phyloP scores from a whole-genome alignment of 2,888 invertebrate species.

The Gastrophysa polygoni region DNA sequence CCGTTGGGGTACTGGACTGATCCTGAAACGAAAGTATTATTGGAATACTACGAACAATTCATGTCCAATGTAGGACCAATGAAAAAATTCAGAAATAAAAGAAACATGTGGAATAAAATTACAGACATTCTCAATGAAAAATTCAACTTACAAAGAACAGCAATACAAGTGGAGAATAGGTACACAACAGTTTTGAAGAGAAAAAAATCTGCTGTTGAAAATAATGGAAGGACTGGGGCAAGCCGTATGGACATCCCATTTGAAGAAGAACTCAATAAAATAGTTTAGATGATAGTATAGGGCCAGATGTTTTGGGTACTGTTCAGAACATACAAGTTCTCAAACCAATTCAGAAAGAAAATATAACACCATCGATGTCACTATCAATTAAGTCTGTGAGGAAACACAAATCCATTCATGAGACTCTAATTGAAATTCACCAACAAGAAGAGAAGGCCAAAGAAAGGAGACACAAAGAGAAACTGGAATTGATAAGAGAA shows the following conservation, averaged over 20 bases:
- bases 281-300: conserved; percentile 36
- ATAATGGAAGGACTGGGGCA: conserved; percentile 29
- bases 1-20: conserved; percentile 5
- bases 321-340: conserved; percentile 6
- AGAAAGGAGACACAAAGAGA: conserved; percentile 11
- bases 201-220: conserved; percentile 31
- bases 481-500: conserved; percentile 2
- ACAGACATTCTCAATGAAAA: conserved; percentile 19
- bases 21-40: conserved; percentile 10
- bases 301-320: conserved; percentile 29
- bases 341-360: conserved; percentile 1
- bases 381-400: background rate
- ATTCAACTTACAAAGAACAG: conserved; percentile 9
- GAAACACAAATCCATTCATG: background rate
- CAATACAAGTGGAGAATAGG: conserved; percentile 28
- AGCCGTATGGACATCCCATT: conserved; percentile 22
- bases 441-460: background rate
- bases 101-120: conserved; percentile 32
- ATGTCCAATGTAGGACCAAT: conserved; percentile 8
- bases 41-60: conserved; percentile 10
- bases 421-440: conserved; percentile 1
- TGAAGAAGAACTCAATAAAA: conserved; percentile 33
- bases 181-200: conserved; percentile 34
- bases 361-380: background rate
- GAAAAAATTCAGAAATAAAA: conserved; percentile 29